Percentiles rank a stretch among this genome's conserved stretches.
Conservation (phyloP, 2,113 vertebrate genomes). For the Odontophorus gujanensis region DNA sequence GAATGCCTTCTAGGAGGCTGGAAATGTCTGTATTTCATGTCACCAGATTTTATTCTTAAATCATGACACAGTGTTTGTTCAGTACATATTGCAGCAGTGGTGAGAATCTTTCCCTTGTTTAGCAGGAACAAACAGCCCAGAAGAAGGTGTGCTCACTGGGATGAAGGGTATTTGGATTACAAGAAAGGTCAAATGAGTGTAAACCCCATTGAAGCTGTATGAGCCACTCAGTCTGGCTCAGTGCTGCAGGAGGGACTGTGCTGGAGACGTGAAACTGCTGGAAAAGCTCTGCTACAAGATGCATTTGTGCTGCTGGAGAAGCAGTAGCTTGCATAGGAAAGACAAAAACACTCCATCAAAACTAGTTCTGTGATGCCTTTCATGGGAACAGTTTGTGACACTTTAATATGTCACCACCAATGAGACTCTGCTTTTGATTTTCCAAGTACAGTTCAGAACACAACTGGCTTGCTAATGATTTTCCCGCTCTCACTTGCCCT, state of each 20-base stretch:
- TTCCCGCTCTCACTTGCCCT: not conserved
- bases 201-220: not conserved
- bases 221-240: not conserved
- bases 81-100: conserved; percentile 30
- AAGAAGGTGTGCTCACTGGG: conserved; percentile 23
- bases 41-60: conserved; percentile 44
- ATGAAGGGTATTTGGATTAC: conserved; percentile 47
- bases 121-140: conserved; percentile 62
- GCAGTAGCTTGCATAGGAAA: not conserved
- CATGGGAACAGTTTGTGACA: not conserved
- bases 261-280: not conserved
- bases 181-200: conserved; percentile 37
- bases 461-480: conserved; percentile 10
- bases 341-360: not conserved
- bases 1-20: conserved; percentile 30
- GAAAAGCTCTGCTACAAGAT: not conserved
- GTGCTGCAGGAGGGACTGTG: not conserved
- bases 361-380: not conserved
- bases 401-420: conserved; percentile 18
- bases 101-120: conserved; percentile 53
- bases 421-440: conserved; percentile 42
- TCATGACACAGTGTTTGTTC: conserved; percentile 32
- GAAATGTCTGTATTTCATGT: conserved; percentile 38
- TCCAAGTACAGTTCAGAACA: conserved; percentile 9
- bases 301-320: not conserved